Conservation (phyloP, 2,113 vertebrate genomes). For the Capreolus pygargus region DNA sequence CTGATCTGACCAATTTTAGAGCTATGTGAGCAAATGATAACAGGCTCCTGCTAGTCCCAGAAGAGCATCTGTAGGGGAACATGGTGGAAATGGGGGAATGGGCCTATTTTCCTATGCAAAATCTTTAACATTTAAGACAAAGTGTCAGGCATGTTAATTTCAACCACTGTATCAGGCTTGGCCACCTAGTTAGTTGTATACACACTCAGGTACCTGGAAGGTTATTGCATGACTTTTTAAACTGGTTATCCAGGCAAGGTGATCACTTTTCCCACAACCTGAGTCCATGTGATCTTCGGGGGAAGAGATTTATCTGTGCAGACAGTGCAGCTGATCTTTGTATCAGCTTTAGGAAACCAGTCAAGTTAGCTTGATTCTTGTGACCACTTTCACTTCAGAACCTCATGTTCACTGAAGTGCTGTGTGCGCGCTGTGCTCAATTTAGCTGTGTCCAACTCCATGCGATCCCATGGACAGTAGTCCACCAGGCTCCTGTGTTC, state of each 20-base stretch:
- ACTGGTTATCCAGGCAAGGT: neutral
- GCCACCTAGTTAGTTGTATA: constrained; percentile 39
- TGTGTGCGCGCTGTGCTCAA: neutral
- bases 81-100: neutral
- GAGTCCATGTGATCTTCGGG: no score
- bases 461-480: neutral
- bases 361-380: constrained; percentile 22
- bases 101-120: neutral
- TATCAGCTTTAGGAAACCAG: neutral
- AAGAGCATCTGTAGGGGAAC: neutral
- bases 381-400: neutral
- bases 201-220: constrained; percentile 15
- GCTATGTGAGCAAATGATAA: neutral
- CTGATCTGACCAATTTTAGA: neutral
- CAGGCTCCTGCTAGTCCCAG: neutral
- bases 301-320: neutral
- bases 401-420: neutral
- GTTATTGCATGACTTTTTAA: constrained; percentile 62
- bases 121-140: neutral
- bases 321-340: neutral
- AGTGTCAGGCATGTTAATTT: neutral
- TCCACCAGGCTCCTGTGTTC: neutral
- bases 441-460: neutral
- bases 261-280: neutral
- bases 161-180: neutral